Base-by-base conservation (phyloP, 2,888 invertebrate genomes). In the Apantesis nais region DNA sequence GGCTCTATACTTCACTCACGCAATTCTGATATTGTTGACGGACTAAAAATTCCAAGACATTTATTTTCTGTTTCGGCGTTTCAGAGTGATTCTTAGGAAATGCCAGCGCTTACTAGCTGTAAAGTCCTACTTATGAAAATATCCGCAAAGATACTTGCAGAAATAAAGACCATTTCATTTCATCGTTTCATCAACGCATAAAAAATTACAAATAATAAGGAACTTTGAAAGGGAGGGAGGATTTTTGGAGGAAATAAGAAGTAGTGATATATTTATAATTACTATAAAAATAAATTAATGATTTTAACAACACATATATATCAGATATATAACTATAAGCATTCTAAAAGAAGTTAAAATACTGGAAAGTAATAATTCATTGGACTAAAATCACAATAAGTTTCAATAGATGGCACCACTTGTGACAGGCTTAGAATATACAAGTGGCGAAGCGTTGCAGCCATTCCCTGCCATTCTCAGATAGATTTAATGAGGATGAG, bases 401-500 rank as follows among this genome's bases (percentile, higher is more conserved):
- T 12, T 25, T 25, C 1, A 55, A 58, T 29, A 58, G 29, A 58
- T 29, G 58, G 58, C 58, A 29, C 29, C 14, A 58, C 7, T 7
- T 58, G 25, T 29, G 7, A 16, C 14, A 7, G 2, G 14, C 29
- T 58, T 1, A 58, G 29, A 58, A 58, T 29, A 29, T 77, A 72
- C 94, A 95, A 44, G 90, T 88, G 1, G 89, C 88, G 75, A 82
- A 95, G 70, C 95, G 80, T 70, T 85, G 65, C 58, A 95, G 85
- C 95, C 95, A 95, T 1, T 79, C 78, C 25, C 89, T 84, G 0
- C 96, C 96, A 68, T 91, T 93, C 3, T 0, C 89, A 0, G 91
- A 83, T 0, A 87, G 77, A 79, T 91, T 92, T 52, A 95, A 86
- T 0, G 95, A 90, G 1, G 90, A 82, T 0, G 90, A 86, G 81